Evolutionary conservation across 2,797 vertebrate genomes (phyloP).

Genomic region (Pangasius djambal): DNA sequence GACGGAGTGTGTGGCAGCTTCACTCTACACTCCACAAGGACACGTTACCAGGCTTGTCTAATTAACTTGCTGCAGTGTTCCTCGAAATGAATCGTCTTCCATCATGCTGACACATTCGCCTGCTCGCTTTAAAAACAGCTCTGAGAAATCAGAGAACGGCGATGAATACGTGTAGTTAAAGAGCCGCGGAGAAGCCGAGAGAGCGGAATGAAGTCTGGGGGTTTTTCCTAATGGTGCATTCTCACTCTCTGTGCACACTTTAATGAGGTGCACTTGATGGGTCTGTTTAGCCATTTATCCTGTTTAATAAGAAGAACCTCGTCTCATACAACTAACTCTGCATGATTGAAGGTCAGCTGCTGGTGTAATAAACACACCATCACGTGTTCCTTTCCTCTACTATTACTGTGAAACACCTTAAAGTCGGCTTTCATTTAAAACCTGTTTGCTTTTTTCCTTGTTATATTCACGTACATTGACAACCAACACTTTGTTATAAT

Average conservation of each 20-base stretch:
- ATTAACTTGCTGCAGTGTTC: slow-evolving; percentile 68
- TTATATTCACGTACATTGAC: too few species aligned
- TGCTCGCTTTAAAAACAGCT: slow-evolving; percentile 39
- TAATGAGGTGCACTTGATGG: slow-evolving; percentile 72
- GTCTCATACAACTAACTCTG: slow-evolving; percentile 9
- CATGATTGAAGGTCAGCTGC: background rate
- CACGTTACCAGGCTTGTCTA: slow-evolving; percentile 64
- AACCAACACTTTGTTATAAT: background rate
- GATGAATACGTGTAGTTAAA: background rate
- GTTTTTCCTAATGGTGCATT: slow-evolving; percentile 70
- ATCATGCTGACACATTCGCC: slow-evolving; percentile 63
- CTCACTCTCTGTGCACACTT: slow-evolving; percentile 62
- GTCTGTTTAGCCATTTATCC: slow-evolving; percentile 77
- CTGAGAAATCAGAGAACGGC: slow-evolving; percentile 54
- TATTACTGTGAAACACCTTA: background rate
- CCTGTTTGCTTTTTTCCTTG: too few species aligned
- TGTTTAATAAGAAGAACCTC: slow-evolving; percentile 75
- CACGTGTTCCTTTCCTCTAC: background rate
- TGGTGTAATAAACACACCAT: background rate
- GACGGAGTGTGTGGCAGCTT: slow-evolving; percentile 52
- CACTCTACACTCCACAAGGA: slow-evolving; percentile 61
- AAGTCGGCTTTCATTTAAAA: background rate
- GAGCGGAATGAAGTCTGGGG: slow-evolving; percentile 40
- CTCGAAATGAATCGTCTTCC: slow-evolving; percentile 67
- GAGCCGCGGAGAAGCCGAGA: background rate